Conservation (phyloP, 2,113 vertebrate genomes). For the Mirounga angustirostris region DNA sequence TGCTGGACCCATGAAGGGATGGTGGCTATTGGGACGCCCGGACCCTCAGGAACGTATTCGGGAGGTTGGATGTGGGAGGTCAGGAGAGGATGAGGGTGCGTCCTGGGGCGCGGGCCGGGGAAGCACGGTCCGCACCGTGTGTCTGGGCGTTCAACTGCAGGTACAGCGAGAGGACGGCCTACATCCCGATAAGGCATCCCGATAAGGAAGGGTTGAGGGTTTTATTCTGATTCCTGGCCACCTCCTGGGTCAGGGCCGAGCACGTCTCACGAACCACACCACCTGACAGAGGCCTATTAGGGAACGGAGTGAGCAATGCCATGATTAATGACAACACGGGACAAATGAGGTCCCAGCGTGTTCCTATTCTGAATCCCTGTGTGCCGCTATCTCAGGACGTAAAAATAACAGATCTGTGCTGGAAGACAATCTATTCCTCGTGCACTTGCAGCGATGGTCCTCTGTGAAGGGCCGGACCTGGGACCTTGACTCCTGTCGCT, state of each 20-base stretch:
- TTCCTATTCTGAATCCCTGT: background rate
- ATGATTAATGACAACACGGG: background rate
- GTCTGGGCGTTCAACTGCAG: background rate
- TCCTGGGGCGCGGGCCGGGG: background rate
- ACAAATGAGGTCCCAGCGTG: too few relatives aligned
- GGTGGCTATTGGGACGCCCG: background rate
- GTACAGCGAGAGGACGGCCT: background rate
- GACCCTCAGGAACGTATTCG: background rate
- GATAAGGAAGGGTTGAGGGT: background rate
- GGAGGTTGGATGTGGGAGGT: background rate
- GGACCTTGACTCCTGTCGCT: background rate
- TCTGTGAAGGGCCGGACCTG: background rate
- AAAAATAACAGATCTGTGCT: background rate
- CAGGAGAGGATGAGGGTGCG: background rate
- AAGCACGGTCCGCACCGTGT: accelerated
- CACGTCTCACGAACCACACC: background rate
- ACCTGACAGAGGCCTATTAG: background rate
- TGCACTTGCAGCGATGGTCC: background rate
- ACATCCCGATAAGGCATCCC: background rate
- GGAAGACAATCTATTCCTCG: background rate
- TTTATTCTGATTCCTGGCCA: background rate
- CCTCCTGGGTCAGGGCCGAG: background rate
- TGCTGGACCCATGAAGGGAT: background rate
- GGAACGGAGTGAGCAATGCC: background rate
- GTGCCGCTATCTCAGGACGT: background rate